phyloP scores from a whole-genome alignment of 2,888 invertebrate species.

The Dendrolimus houi region DNA sequence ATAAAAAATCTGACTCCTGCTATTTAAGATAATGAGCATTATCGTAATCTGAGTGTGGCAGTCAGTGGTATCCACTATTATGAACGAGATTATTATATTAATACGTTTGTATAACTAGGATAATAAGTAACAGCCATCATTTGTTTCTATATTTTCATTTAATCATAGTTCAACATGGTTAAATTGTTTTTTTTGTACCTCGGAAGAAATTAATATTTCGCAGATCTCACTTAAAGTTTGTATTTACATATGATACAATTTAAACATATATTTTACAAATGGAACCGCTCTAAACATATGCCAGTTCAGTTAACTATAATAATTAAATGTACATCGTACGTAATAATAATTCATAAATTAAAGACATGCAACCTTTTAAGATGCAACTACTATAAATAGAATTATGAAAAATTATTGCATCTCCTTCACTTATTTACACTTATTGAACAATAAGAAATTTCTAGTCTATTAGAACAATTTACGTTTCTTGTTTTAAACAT shows the following conservation, averaged over 20 bases:
- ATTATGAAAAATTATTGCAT: constrained; percentile 71
- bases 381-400: constrained; percentile 34
- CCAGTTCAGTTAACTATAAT: constrained; percentile 61
- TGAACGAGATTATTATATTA: no score
- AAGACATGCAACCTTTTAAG: constrained; percentile 52
- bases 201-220: constrained; percentile 75
- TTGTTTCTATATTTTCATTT: constrained; percentile 60
- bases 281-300: constrained; percentile 46
- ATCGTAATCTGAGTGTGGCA: no score
- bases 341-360: constrained; percentile 33
- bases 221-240: constrained; percentile 64
- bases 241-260: constrained; percentile 74
- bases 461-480: constrained; percentile 28
- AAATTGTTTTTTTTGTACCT: constrained; percentile 73
- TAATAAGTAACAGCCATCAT: no score
- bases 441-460: constrained; percentile 32
- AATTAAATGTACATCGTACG: constrained; percentile 69
- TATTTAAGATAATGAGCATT: no score
- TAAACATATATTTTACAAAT: constrained; percentile 59
- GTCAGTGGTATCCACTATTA: no score
- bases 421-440: constrained; percentile 49
- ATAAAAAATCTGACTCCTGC: no score
- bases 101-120: no score
- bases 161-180: constrained; percentile 75
- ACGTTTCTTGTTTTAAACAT: constrained; percentile 26